Conservation (phyloP, 1,140 invertebrate species). For the Procambarus virginalis region DNA sequence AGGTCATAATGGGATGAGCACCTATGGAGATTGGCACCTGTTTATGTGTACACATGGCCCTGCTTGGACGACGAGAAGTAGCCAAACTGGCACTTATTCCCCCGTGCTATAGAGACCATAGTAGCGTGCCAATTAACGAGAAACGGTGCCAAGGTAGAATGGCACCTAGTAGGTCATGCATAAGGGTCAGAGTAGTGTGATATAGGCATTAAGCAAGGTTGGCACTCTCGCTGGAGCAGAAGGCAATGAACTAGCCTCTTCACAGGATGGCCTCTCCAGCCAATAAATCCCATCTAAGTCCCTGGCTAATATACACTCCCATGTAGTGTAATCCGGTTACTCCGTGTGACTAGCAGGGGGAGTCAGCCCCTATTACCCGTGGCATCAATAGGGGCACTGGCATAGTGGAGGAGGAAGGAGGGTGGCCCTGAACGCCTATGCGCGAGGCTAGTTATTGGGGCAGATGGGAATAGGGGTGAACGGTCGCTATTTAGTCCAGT, state of each 20-base stretch:
- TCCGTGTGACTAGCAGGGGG: too few species aligned
- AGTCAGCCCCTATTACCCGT: too few species aligned
- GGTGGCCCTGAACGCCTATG: conserved; percentile 13
- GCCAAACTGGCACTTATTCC: neutral
- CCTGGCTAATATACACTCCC: too few species aligned
- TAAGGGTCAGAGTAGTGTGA: conserved; percentile 40
- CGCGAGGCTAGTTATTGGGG: conserved; percentile 43
- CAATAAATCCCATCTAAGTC: too few species aligned
- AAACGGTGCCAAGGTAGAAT: conserved; percentile 17
- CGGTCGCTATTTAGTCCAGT: conserved; percentile 41
- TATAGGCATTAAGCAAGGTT: conserved; percentile 15
- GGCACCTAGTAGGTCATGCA: conserved; percentile 5
- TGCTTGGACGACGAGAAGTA: neutral
- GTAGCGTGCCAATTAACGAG: neutral
- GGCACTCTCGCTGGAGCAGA: conserved; percentile 34
- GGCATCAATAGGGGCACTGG: too few species aligned
- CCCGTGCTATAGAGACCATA: neutral
- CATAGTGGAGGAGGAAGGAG: neutral
- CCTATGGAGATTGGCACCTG: neutral
- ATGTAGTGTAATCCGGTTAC: too few species aligned
- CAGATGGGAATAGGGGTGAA: conserved; percentile 38
- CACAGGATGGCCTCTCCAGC: too few species aligned
- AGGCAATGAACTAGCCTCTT: conserved; percentile 52
- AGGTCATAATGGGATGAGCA: neutral
- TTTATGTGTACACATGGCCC: neutral